Evolutionary conservation across 2,113 vertebrate species (phyloP), one percentile per base, ranked within the genome.

Genomic region (Trogon surrucura): DNA sequence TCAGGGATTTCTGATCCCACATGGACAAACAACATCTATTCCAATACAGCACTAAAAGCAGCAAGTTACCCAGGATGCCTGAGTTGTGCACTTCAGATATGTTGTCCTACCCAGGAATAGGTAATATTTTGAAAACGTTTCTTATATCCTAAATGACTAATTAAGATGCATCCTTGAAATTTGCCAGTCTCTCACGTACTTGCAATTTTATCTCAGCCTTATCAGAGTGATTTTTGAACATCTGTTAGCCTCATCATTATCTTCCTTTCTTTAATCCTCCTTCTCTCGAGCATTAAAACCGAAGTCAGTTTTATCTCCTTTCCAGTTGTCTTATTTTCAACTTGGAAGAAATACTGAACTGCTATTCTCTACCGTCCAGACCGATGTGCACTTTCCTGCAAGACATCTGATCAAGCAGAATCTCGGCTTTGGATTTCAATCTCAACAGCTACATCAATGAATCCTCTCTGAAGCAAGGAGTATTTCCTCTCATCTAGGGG

Each of bases 151-250:
- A 36, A 80, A 66, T 1, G 10, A 75, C 32, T 84, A 58, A 83
- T 64, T 88, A 88, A 80, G 56, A 91, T 60, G 75, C 75, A 86
- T 53, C 81, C 79, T 77, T 85, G 36, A 89, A 90, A 83, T 69
- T 44, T 66, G 48, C 13, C 54, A 36, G 41, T 73, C 75, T 88
- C 75, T 91, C 80, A 83, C 80, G 27, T 51, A 78, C 0, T 0
- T 34, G 17, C 32, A 86, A 54, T 93, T 91, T 82, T 62, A 80
- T 66, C 72, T 80, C 67, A 62, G 93, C 27, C 62, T 77, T 83
- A 88, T 62, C 71, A 62, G 70, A 91, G 66, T 3, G 1, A 61
- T 72, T 82, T 88, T 21, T 82, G 38, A 91, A 90, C 67, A 93
- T 85, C 79, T 88, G 67, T 83, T 77, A 83, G 74, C 51, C 51